A percentile compares a stretch with the other conserved stretches of the same genome.
Evolutionary conservation across 2,888 invertebrate genomes (phyloP).

Genomic region (Sylvicola fuscatus): DNA sequence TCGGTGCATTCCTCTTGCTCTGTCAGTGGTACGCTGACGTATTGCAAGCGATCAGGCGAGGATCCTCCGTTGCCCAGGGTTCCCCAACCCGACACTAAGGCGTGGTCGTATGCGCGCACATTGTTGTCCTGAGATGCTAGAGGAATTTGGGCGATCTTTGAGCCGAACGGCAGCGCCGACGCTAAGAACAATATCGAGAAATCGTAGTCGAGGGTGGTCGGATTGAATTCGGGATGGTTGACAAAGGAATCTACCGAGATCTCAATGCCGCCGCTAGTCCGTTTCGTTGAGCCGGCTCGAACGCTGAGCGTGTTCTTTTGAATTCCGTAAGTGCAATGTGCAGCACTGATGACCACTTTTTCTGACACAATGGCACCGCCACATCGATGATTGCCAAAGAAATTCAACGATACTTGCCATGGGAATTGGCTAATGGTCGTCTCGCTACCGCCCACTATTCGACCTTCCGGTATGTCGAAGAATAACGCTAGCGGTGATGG

Average conservation of each 20-base stretch:
- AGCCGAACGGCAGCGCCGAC: neutral
- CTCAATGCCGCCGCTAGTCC: neutral
- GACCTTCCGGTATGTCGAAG: neutral
- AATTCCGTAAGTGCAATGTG: slow-evolving; percentile 2
- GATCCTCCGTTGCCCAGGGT: neutral
- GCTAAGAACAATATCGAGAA: neutral
- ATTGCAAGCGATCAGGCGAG: neutral
- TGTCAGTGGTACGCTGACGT: neutral
- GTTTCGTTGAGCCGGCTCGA: neutral
- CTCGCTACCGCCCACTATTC: slow-evolving; percentile 3
- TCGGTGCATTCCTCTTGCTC: neutral
- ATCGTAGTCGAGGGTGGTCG: neutral
- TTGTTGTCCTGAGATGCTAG: neutral
- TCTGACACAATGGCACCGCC: slow-evolving; percentile 3
- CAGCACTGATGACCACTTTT: slow-evolving; percentile 4
- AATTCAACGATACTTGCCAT: slow-evolving; percentile 1
- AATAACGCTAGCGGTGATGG: no score
- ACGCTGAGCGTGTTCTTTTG: neutral
- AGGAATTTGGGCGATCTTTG: neutral
- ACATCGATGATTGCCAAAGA: slow-evolving; percentile 1
- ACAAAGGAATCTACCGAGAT: neutral
- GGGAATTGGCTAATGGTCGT: slow-evolving; percentile 2
- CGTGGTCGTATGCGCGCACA: neutral
- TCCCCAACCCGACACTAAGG: neutral
- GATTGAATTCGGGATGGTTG: neutral